phyloP scores from a whole-genome alignment of 2,797 vertebrate species.

The Perodicticus potto region DNA sequence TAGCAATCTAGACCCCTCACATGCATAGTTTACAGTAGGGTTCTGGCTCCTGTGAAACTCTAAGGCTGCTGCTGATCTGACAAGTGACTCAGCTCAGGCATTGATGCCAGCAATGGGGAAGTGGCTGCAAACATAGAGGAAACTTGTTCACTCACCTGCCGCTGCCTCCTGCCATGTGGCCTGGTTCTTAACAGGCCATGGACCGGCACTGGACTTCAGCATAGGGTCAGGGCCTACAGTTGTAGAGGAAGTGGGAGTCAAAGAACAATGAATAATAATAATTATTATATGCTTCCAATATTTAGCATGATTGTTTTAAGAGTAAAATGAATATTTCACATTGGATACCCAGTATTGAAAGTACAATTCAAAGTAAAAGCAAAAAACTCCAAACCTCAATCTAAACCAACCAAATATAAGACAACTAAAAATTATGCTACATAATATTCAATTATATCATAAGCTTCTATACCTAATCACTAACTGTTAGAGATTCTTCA shows the following conservation, averaged over 20 bases:
- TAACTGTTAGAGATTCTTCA: neutral
- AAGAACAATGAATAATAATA: slow-evolving; percentile 10
- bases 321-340: slow-evolving; percentile 39
- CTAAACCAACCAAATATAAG: neutral
- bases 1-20: too few relatives aligned
- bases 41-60: too few relatives aligned
- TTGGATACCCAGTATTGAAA: neutral
- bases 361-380: slow-evolving; percentile 1
- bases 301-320: neutral
- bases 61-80: too few relatives aligned
- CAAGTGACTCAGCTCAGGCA: too few relatives aligned
- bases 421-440: neutral
- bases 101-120: too few relatives aligned
- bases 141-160: too few relatives aligned
- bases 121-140: too few relatives aligned
- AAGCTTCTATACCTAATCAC: neutral
- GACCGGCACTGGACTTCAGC: too few relatives aligned
- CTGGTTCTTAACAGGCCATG: too few relatives aligned
- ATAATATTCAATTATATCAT: neutral
- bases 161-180: too few relatives aligned
- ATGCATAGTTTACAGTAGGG: too few relatives aligned
- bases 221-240: too few relatives aligned
- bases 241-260: neutral
- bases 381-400: neutral
- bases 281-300: neutral